These are phyloP conservation scores for Digitonthophagus gazella DNA, from an alignment of 2,888 invertebrate genomes.

Conservation along the genomic window DNA sequence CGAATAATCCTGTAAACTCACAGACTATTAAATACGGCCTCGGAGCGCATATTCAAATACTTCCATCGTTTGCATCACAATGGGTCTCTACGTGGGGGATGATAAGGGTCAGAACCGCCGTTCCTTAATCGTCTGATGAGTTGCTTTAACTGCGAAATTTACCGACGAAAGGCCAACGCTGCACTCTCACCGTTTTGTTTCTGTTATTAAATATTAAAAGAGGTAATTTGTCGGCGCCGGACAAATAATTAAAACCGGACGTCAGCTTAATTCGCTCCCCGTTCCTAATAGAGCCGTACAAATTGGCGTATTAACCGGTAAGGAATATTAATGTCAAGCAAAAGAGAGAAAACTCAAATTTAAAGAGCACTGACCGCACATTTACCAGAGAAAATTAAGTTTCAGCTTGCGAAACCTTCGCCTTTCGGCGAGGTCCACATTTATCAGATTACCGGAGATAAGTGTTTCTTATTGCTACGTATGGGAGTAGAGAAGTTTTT, in stretches of 20 bases:
- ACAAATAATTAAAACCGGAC: background rate
- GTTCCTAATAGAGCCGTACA: background rate
- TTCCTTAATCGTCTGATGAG: constrained; percentile 38
- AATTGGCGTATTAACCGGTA: background rate
- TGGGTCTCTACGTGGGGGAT: constrained; percentile 33
- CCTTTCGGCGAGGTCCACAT: background rate
- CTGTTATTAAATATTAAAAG: background rate
- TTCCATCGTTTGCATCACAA: constrained; percentile 37
- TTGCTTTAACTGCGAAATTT: constrained; percentile 39
- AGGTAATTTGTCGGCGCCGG: background rate
- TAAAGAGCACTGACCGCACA: background rate
- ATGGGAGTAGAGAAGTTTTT: constrained; percentile 7
- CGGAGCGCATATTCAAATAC: constrained; percentile 40
- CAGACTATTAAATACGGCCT: constrained; percentile 39
- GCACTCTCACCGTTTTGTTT: constrained; percentile 22
- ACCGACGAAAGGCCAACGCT: constrained; percentile 34
- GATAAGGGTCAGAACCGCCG: constrained; percentile 35
- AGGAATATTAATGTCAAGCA: background rate
- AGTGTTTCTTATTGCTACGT: constrained; percentile 7
- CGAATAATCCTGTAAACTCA: constrained; percentile 3
- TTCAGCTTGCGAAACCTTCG: background rate
- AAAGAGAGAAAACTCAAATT: background rate
- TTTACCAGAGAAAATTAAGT: background rate
- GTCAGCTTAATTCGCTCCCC: background rate
- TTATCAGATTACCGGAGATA: constrained; percentile 8